Base-by-base conservation (phyloP, 2,888 invertebrate species). In the Ennomos quercinarius region DNA sequence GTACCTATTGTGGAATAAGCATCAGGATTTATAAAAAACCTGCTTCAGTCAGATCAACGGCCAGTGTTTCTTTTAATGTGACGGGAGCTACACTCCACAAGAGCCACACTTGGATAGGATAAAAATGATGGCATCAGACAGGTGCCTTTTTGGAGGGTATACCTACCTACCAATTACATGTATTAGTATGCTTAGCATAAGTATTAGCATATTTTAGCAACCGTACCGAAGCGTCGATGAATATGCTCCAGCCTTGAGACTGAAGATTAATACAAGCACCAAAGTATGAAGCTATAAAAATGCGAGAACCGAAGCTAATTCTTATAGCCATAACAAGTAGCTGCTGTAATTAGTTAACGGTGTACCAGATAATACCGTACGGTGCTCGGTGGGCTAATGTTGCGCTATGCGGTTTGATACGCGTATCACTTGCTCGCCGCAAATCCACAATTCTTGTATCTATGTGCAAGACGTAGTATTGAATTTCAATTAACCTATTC, bases 341-440 rank as follows among this genome's bases (percentile, higher is more conserved):
- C 74, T 80, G 72, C 70, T 77, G 80, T 85, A 88, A 88, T 87
- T 87, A 86, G 78, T 72, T 87, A 89, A 88, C 89, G 88, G 89
- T 81, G 76, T 79, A 78, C 78, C 70, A 72, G 81, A 79, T 76
- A 75, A 81, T 87, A 86, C 88, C 87, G 87, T 86, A 38, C 51
- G 72, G 70, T 70, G 63, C 60, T 68, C 61, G 63, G 54, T 57
- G 54, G 54, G 61, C 63, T 53, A 41, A 60, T 62, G 44, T 53
- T 46, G 57, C 57, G 57, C 57, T 45, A 52, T 70, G 72, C 58
- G 72, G 70, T 71, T 63, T 66, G 50, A 59, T 66, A 67, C 68
- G 63, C 62, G 62, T 61, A 64, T 67, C 65, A 55, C 35, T 63
- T 68, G 55, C 45, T 43, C 36, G 45, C 61, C 70, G 57, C 68